Base-by-base conservation (phyloP, 2,113 vertebrate genomes). In the Cacatua alba region DNA sequence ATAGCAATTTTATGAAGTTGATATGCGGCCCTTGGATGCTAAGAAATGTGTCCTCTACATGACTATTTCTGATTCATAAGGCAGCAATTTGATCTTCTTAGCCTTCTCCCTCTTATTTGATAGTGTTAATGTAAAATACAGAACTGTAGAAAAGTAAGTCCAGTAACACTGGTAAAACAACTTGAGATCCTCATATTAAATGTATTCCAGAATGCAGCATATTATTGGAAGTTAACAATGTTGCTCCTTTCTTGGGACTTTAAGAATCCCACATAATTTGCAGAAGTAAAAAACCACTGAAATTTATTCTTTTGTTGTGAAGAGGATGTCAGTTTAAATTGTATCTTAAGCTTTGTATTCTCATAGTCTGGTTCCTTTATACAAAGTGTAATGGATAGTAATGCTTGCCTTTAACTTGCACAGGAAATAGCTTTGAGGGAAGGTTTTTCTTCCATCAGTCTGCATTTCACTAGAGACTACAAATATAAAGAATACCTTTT, bases 401-500 rank as follows among this genome's bases (percentile, higher is more conserved):
- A 55, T 28, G 9, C 67, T 83, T 88, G 51, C 23, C 80, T 92
- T 88, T 55, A 91, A 81, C 43, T 91, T 79, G 33, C 46, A 94
- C 43, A 92, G 86, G 84, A 97, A 95, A 95, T 94, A 92, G 29
- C 39, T 87, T 35, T 55, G 46, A 96, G 63, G 41, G 53, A 81
- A 39, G 8, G 4, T 51, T 93, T 96, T 92, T 77, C 64, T 95
- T 94, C 69, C 60, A n/a, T 91, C 69, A 87, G 37, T 87, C 55
- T 76, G 18, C 71, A 93, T 89, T 84, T 95, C 88, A 94, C 89
- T 44, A 60, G 94, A 82, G 91, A 91, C 31, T 64, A 17, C 43
- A 76, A 89, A 91, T 78, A 65, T 71, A 92, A 93, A 90, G 63
- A 94, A 94, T 69, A 94, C 55, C 84, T 94, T 94, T 87, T 91